Percentiles rank a stretch among this genome's conserved stretches.
Conservation (phyloP, 2,113 vertebrate genomes). For the Rhea pennata region DNA sequence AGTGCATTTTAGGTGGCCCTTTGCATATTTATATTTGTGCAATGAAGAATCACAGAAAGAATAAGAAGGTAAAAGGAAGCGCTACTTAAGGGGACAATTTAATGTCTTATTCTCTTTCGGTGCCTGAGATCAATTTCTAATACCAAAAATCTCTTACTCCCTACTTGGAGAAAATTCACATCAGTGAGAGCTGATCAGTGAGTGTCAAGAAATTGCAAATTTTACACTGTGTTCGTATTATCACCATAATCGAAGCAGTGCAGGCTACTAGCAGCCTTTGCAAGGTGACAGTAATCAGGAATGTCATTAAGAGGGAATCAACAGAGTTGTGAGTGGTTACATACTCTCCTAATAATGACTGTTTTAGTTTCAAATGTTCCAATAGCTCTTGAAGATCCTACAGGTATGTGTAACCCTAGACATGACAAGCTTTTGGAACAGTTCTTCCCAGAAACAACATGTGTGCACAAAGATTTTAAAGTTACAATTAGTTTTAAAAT, state of each 20-base stretch:
- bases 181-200: neutral
- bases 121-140: neutral
- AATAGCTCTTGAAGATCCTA: accelerated
- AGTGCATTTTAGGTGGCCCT: neutral
- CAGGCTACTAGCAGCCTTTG: neutral
- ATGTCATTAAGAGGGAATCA: neutral
- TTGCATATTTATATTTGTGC: neutral
- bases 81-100: neutral
- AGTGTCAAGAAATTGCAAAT: neutral
- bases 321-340: neutral
- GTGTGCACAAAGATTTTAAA: neutral
- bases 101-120: neutral
- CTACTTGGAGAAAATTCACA: neutral
- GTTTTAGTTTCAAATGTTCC: neutral
- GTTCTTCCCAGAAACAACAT: neutral
- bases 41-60: neutral
- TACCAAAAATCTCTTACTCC: neutral
- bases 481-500: neutral
- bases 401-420: neutral
- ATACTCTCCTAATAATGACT: neutral
- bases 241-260: neutral
- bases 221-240: neutral
- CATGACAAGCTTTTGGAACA: neutral
- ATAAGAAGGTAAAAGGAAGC: neutral
- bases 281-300: neutral